Conservation (phyloP, 2,888 invertebrate species). For the Acanthopleura granulata region DNA sequence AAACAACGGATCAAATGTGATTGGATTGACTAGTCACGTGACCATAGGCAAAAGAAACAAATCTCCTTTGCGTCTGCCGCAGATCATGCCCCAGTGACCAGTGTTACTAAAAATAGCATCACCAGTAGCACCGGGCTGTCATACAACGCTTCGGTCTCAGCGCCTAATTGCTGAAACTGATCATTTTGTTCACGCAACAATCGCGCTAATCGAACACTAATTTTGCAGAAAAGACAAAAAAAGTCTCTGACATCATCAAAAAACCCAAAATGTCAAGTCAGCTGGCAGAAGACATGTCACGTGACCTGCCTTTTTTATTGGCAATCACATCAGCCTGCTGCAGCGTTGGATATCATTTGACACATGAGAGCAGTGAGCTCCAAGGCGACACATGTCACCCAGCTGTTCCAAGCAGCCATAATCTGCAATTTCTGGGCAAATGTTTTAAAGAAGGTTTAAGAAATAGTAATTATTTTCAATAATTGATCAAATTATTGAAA, state of each 20-base stretch:
- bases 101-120: conserved; percentile 17
- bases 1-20: conserved; percentile 59
- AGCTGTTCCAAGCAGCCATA: no score
- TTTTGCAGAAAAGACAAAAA: background rate
- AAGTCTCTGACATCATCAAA: conserved; percentile 1
- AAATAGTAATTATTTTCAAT: no score
- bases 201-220: no score
- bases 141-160: background rate
- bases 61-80: conserved; percentile 25
- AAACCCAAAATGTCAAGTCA: conserved; percentile 10
- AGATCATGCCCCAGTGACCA: conserved; percentile 29
- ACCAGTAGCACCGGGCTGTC: conserved; percentile 13
- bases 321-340: conserved; percentile 12
- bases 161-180: no score
- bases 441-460: no score
- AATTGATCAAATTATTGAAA: no score
- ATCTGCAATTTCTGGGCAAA: no score
- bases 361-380: background rate
- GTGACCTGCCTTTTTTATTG: conserved; percentile 17
- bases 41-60: conserved; percentile 38
- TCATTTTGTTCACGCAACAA: no score
- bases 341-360: background rate
- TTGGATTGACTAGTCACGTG: conserved; percentile 60
- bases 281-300: conserved; percentile 11
- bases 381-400: no score